Base-by-base conservation (phyloP, 2,113 vertebrate species). In the Lethenteron camtschaticum region DNA sequence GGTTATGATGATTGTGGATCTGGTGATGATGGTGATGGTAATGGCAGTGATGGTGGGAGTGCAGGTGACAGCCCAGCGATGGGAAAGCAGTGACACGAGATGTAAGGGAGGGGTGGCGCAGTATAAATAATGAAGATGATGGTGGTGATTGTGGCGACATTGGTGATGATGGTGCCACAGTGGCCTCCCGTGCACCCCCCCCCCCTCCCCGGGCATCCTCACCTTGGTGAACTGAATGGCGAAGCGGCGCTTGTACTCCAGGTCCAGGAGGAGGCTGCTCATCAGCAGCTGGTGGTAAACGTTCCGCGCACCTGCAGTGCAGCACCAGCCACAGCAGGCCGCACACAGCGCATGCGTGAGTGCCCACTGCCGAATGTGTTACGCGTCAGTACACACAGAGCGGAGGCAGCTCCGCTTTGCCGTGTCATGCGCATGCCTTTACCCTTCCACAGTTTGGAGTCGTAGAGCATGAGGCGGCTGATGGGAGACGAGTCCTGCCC, bases 361-460 rank as follows among this genome's bases (percentile, higher is more conserved):
- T 41, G 41, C 41, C 41, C 41, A 69, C n/a, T 69, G 56, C 20
- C 3, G n/a, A 58, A 69, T 18, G 11, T 69, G 18, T 69, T 20
- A n/a, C 11, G 18, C 12, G 55, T 69, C 13, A 57, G 55, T 56
- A 71, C 13, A 12, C 5, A 68, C 66, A 68, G 4, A 56, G 41
- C 3, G 41, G 41, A 41, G 41, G 41, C 41, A 41, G 6, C 41
- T 5, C 41, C 41, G 41, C 41, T 41, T 41, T 41, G 41, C 41
- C 3, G 41, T 41, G 41, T 41, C 41, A 41, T 41, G 41, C 6
- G 41, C 41, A 41, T 41, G 41, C 41, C 8, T 66, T 78, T 71
- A 92, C 89, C 94, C 89, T 99, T 99, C 94, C 94, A 99, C 74
- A 99, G 83, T 76, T 89, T 94, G 70, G 92, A 96, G 82, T 99